Base-by-base conservation (phyloP, 2,888 invertebrate genomes). In the Hirtodrosophila duncani region DNA sequence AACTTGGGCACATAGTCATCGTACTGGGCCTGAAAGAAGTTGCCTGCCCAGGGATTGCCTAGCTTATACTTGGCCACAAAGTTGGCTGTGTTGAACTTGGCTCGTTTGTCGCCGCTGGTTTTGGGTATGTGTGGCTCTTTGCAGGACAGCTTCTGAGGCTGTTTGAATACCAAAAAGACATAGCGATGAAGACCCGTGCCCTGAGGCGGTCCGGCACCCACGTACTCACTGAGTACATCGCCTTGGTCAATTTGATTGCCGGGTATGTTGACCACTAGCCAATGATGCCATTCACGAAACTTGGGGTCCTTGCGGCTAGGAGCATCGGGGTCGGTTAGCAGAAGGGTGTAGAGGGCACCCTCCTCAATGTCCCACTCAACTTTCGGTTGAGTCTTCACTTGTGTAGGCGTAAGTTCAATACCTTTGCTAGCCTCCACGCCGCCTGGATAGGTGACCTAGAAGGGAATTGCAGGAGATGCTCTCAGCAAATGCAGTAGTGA, bases 241-340 rank as follows among this genome's bases (percentile, higher is more conserved):
- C 97, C 97, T 5, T 89, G 88, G 0, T 85, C 82, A 2, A 97
- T 82, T 57, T 92, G 88, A 61, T 83, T 87, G n/a, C 93, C 96
- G 9, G 93, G 94, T 67, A 98, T 93, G 82, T 97, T 97, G 16
- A 91, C 93, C 1, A 97, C 93, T n/a, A 96, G 87, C 97, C 97
- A 97, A 85, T 97, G 97, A 82, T 93, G 93, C 93, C 93, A 96
- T 86, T 97, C 97, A 20, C 96, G 90, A 84, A 89, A 92, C 63
- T 88, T 93, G 0, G 96, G 96, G 6, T 93, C 90, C 26, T 89
- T 85, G 44, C 97, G 91, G 67, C 93, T 93, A 0, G 97, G 97
- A 6, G 96, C 97, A 88, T 98, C 97, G 0, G 97, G 97, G 88
- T 98, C 97, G 89, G 86, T 84, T 46, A 87, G 65, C 16, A 85